Conservation (phyloP, 2,797 vertebrate species). For the Capromys pilorides region DNA sequence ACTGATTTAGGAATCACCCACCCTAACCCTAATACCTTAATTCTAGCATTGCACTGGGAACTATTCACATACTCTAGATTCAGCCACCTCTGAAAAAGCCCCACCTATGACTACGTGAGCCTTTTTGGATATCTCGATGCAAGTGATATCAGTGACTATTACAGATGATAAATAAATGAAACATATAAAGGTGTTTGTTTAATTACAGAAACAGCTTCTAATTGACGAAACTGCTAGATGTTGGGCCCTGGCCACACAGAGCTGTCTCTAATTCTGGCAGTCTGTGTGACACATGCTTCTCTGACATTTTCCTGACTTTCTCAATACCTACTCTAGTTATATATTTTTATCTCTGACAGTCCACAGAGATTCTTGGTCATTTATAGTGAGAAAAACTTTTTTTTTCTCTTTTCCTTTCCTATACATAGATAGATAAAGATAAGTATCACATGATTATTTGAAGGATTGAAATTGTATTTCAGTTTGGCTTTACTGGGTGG, state of each 20-base stretch:
- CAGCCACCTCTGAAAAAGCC: neutral
- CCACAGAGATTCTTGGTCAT: conserved; percentile 42
- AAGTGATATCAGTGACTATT: neutral
- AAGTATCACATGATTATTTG: conserved; percentile 58
- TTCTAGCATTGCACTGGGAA: neutral
- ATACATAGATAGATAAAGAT: conserved; percentile 21
- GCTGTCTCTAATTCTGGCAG: neutral
- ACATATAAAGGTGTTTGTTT: conserved; percentile 50
- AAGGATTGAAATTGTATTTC: conserved; percentile 79
- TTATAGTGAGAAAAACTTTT: conserved; percentile 53
- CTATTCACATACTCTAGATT: neutral
- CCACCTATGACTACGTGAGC: neutral
- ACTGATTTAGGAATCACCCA: neutral
- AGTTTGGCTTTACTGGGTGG: conserved; percentile 71
- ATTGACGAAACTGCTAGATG: conserved; percentile 30
- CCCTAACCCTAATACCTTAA: neutral
- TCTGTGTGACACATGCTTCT: neutral
- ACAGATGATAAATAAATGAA: conserved; percentile 57
- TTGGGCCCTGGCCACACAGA: neutral
- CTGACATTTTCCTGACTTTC: conserved; percentile 58
- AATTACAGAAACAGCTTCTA: conserved; percentile 51
- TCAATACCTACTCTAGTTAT: conserved; percentile 31
- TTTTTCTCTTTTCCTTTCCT: neutral
- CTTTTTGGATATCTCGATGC: neutral
- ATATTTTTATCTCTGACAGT: conserved; percentile 41